Evolutionary conservation across 2,113 vertebrate genomes (phyloP).

Genomic region (Xyrauchen texanus): DNA sequence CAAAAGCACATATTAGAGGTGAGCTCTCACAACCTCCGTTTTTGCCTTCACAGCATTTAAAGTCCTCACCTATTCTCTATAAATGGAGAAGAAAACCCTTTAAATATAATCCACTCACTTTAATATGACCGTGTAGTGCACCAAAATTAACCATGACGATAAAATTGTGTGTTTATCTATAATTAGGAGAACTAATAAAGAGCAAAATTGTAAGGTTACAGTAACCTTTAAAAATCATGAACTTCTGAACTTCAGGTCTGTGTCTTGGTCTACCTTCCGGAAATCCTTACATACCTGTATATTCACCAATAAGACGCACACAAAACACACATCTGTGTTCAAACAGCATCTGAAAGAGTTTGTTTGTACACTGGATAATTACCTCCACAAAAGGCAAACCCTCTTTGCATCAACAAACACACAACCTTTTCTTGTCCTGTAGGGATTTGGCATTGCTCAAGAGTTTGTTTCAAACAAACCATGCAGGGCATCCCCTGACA

Average conservation of each 20-base stretch:
- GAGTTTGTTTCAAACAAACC: conserved; percentile 32
- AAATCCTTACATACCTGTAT: background rate
- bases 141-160: background rate
- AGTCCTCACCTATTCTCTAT: conserved; percentile 1
- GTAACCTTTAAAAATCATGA: background rate
- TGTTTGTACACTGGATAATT: conserved; percentile 55
- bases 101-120: background rate
- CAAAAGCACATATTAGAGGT: conserved; percentile 51
- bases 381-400: conserved; percentile 54
- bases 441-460: conserved; percentile 46
- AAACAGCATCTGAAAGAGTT: conserved; percentile 11
- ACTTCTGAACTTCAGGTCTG: conserved; percentile 36
- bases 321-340: conserved; percentile 45
- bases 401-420: conserved; percentile 56
- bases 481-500: conserved; percentile 38
- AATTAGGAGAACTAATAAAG: background rate
- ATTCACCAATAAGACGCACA: conserved; percentile 41
- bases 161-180: background rate
- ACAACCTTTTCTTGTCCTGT: conserved; percentile 37
- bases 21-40: conserved; percentile 49
- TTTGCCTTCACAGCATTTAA: conserved; percentile 34
- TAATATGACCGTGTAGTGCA: background rate
- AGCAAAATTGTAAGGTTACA: too few relatives aligned
- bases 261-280: conserved; percentile 22
- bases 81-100: background rate